Evolutionary conservation across 1,140 invertebrate genomes (phyloP).

Genomic region (Rhyacophila brunnea): DNA sequence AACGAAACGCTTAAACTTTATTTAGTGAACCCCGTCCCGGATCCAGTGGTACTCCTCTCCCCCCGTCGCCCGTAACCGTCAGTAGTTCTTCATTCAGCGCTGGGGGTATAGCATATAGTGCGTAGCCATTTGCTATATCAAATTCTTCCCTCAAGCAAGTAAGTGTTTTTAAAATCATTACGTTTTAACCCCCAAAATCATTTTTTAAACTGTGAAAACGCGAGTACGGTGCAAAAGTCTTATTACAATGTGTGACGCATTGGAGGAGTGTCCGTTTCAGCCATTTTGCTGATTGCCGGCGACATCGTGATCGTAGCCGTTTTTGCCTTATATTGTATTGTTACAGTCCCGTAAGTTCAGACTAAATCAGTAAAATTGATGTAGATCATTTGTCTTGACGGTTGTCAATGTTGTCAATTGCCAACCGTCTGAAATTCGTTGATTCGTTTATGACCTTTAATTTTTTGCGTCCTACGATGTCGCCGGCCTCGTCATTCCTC

Average conservation of each 20-base stretch:
- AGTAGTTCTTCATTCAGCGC: conserved; percentile 53
- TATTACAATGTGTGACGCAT: conserved; percentile 47
- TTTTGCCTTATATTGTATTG: neutral
- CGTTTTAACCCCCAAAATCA: too few species aligned
- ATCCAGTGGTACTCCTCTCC: conserved; percentile 50
- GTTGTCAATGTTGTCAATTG: too few species aligned
- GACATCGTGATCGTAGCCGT: conserved; percentile 51
- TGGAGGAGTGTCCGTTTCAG: conserved; percentile 54
- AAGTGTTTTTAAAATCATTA: conserved; percentile 41
- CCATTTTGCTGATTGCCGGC: conserved; percentile 55
- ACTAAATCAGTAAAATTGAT: too few species aligned
- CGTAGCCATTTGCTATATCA: conserved; percentile 55
- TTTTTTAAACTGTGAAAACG: too few species aligned
- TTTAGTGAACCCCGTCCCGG: conserved; percentile 52
- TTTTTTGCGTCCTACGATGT: conserved; percentile 17
- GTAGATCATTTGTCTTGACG: too few species aligned
- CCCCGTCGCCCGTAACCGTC: conserved; percentile 44
- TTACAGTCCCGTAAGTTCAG: too few species aligned
- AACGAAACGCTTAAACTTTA: conserved; percentile 21
- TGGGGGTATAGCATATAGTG: conserved; percentile 54
- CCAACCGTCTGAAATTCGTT: too few species aligned
- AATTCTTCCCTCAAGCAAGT: conserved; percentile 56
- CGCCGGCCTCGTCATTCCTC: conserved; percentile 14
- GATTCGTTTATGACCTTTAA: conserved; percentile 17
- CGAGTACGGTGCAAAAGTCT: neutral